A percentile compares a stretch with the other conserved stretches of the same genome.
phyloP scores from a whole-genome alignment of 2,888 invertebrate species.

The Drosophila paramelanica region DNA sequence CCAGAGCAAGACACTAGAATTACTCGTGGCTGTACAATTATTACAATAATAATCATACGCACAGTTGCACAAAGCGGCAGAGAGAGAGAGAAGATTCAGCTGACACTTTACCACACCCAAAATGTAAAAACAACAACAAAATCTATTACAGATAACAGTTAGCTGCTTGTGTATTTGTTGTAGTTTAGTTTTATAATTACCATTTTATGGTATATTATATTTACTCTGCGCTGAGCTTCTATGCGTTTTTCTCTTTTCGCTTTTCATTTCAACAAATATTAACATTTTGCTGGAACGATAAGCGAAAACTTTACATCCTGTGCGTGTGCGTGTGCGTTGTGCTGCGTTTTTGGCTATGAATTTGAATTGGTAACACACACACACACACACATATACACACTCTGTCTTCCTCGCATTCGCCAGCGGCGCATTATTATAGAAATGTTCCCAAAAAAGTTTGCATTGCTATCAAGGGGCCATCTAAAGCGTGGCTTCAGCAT shows the following conservation, averaged over 20 bases:
- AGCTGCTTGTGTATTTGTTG: constrained; percentile 38
- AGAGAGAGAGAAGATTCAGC: neutral
- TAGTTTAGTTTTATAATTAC: constrained; percentile 75
- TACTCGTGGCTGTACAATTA: constrained; percentile 50
- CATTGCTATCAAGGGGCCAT: constrained; percentile 67
- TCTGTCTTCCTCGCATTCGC: constrained; percentile 18
- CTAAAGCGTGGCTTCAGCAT: constrained; percentile 56
- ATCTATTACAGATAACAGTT: constrained; percentile 71
- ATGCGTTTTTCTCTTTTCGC: constrained; percentile 21
- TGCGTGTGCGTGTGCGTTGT: constrained; percentile 60
- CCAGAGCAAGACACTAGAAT: constrained; percentile 21
- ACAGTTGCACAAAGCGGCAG: constrained; percentile 54
- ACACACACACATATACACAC: neutral
- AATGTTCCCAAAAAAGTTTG: constrained; percentile 74
- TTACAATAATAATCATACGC: constrained; percentile 79
- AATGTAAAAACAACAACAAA: constrained; percentile 45
- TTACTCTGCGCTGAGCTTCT: constrained; percentile 38
- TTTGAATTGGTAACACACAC: constrained; percentile 49
- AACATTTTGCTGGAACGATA: constrained; percentile 77
- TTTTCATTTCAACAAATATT: constrained; percentile 74
- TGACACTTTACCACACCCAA: constrained; percentile 11
- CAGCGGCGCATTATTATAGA: constrained; percentile 74
- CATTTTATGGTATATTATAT: constrained; percentile 71
- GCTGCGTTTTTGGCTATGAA: constrained; percentile 65
- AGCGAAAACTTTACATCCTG: constrained; percentile 67